These are phyloP conservation scores for Xiphophorus couchianus DNA, from an alignment of 2,113 vertebrate species.

Conservation along the genomic window DNA sequence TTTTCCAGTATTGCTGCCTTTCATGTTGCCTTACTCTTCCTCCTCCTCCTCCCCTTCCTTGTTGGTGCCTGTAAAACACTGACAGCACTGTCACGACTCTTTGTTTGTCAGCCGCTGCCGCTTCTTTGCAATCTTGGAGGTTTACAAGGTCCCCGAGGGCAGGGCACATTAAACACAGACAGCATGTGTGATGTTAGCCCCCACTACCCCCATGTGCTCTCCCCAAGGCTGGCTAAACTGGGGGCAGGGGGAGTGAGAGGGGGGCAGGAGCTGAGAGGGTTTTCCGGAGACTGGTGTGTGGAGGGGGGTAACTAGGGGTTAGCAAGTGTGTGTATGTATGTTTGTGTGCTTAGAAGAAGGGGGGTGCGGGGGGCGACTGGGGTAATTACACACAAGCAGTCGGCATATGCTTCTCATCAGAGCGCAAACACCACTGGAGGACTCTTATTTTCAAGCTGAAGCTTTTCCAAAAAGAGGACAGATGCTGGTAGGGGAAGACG, in stretches of 20 bases:
- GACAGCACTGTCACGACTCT: constrained; percentile 65
- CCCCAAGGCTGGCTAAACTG: constrained; percentile 38
- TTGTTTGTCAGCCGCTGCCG: constrained; percentile 58
- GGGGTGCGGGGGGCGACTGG: constrained; percentile 70
- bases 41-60: constrained; percentile 23
- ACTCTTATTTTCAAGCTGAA: constrained; percentile 74
- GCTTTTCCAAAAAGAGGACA: constrained; percentile 50
- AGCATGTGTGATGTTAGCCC: constrained; percentile 62
- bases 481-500: constrained; percentile 19
- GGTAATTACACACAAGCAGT: constrained; percentile 82
- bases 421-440: constrained; percentile 66
- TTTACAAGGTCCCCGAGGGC: constrained; percentile 73
- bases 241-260: background rate
- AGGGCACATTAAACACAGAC: constrained; percentile 69
- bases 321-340: constrained; percentile 5
- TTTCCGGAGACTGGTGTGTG: constrained; percentile 60
- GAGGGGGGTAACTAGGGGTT: constrained; percentile 13
- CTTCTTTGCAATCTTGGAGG: constrained; percentile 60
- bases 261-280: constrained; percentile 45
- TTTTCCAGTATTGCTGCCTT: constrained; percentile 30
- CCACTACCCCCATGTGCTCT: constrained; percentile 10
- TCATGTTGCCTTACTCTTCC: constrained; percentile 39
- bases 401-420: constrained; percentile 85
- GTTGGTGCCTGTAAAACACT: constrained; percentile 52
- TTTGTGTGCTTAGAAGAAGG: constrained; percentile 16